Conservation (phyloP, 2,113 vertebrate genomes). For the Dipodomys merriami region DNA sequence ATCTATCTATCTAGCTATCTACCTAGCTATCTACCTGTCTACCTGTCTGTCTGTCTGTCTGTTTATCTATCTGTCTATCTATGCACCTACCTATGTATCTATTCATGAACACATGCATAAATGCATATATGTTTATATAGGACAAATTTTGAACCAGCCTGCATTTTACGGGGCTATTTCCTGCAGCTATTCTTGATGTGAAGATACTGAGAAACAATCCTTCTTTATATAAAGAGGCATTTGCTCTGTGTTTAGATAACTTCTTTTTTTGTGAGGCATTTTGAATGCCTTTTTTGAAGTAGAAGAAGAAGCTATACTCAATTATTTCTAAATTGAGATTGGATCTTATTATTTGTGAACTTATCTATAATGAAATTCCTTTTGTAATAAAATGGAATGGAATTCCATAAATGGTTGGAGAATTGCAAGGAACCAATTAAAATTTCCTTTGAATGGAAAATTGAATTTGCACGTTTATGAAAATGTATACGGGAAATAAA, state of each 20-base stretch:
- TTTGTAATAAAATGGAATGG: slow-evolving; percentile 53
- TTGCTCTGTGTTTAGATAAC: not conserved
- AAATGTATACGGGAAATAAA: slow-evolving; percentile 42
- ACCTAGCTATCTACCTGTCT: too few relatives aligned
- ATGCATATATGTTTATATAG: not conserved
- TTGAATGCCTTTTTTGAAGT: not conserved
- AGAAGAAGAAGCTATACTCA: slow-evolving; percentile 12
- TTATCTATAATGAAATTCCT: slow-evolving; percentile 59
- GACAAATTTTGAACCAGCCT: not conserved
- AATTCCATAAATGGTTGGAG: slow-evolving; percentile 53
- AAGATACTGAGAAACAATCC: not conserved
- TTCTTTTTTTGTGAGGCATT: not conserved
- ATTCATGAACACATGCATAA: too few relatives aligned
- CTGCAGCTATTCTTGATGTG: not conserved
- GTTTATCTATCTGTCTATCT: too few relatives aligned
- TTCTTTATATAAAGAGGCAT: not conserved
- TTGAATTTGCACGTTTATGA: slow-evolving; percentile 26
- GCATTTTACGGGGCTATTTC: not conserved
- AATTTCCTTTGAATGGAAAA: slow-evolving; percentile 58
- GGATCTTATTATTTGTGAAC: slow-evolving; percentile 25
- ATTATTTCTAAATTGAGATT: slow-evolving; percentile 54
- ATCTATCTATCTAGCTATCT: too few relatives aligned
- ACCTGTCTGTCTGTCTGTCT: too few relatives aligned
- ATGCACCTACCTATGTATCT: too few relatives aligned
- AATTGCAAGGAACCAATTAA: slow-evolving; percentile 54